These are phyloP conservation scores for Danio kyathit DNA, from an alignment of 2,797 vertebrate genomes.

Conservation along the genomic window DNA sequence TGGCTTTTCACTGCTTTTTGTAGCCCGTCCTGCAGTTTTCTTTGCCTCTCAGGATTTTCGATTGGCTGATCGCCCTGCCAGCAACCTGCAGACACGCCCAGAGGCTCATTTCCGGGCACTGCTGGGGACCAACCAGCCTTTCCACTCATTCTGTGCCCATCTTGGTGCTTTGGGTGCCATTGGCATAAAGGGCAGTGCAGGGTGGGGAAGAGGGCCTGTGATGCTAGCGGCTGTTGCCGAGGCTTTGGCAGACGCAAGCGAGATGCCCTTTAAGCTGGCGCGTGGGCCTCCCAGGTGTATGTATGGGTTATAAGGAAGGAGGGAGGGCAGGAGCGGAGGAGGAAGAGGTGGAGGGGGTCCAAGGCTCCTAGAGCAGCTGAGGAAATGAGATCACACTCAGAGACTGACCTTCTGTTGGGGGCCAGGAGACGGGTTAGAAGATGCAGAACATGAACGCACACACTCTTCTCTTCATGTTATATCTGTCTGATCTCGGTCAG, in stretches of 20 bases:
- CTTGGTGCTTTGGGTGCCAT: slow-evolving; percentile 22
- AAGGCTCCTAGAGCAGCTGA: slow-evolving; percentile 5
- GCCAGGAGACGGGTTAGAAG: neutral
- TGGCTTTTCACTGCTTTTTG: neutral
- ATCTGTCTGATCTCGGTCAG: neutral
- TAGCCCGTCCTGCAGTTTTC: neutral
- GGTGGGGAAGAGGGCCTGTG: slow-evolving; percentile 11
- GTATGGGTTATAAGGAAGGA: neutral
- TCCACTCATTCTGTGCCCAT: slow-evolving; percentile 3
- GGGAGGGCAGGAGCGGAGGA: slow-evolving; percentile 2
- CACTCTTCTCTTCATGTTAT: neutral
- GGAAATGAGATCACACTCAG: slow-evolving; percentile 35
- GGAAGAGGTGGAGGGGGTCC: slow-evolving; percentile 11
- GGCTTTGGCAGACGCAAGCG: slow-evolving; percentile 25
- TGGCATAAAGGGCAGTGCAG: slow-evolving; percentile 33
- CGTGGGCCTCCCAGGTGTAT: slow-evolving; percentile 17
- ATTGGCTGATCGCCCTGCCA: slow-evolving; percentile 6
- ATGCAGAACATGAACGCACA: neutral
- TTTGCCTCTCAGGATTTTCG: slow-evolving; percentile 7
- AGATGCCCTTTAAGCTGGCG: slow-evolving; percentile 36
- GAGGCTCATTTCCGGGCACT: slow-evolving; percentile 44
- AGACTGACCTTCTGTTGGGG: slow-evolving; percentile 11
- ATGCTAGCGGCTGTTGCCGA: slow-evolving; percentile 24
- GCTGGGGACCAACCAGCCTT: slow-evolving; percentile 21
- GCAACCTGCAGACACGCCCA: slow-evolving; percentile 5